Base-by-base conservation (phyloP, 2,888 invertebrate genomes). In the Plagodis pulveraria region DNA sequence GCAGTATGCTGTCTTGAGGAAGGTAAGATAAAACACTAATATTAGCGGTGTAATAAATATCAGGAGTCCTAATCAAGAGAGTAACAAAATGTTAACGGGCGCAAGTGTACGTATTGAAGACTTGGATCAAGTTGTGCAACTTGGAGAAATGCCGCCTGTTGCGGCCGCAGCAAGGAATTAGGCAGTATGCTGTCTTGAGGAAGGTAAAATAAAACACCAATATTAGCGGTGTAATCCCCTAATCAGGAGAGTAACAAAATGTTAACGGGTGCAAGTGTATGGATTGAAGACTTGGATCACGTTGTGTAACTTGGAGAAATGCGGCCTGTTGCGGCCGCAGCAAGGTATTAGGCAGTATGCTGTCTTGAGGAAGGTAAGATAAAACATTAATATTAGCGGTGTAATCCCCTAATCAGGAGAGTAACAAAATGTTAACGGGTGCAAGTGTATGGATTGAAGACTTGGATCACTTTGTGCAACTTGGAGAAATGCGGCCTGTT, bases 401-500 rank as follows among this genome's bases (percentile, higher is more conserved):
- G n/a, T n/a, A n/a, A n/a, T n/a, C n/a, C n/a, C n/a, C n/a, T n/a
- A n/a, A n/a, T n/a, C n/a, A n/a, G n/a, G n/a, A n/a, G n/a, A n/a
- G n/a, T n/a, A n/a, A n/a, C n/a, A n/a, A 94, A 94, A 70, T 81
- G 93, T 0, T 94, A n/a, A 67, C 73, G 94, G 8, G 93, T 94
- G 0, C 94, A 95, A 86, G 97, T 98, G 0, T 99, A 99, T 80
- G 99, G 99, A 0, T 95, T 97, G 69, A 94, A 96, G 73, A 95
- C 96, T 54, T 93, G 98, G 73, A 93, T 98, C 0, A 96, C 96
- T 0, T 84, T 99, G 34, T 95, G 96, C 66, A 97, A 98, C 84
- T 88, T 99, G 61, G 98, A 99, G 87, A 97, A 96, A 78, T 96
- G 96, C 12, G 98, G 98, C 81, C 87, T 99, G 6, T 84, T 99